phyloP scores from a whole-genome alignment of 1,140 invertebrate species.

The Oreohelix idahoensis region DNA sequence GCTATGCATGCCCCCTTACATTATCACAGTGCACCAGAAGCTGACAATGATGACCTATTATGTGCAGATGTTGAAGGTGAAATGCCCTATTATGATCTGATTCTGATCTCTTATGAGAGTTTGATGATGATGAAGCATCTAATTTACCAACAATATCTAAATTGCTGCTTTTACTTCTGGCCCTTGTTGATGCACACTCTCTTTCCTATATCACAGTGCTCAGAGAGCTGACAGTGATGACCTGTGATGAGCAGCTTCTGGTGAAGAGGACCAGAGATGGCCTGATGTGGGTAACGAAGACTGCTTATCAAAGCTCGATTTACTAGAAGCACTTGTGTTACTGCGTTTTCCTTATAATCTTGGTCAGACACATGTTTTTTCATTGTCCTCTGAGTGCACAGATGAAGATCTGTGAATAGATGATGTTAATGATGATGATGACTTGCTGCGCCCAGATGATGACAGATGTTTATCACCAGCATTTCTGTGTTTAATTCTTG shows the following conservation, averaged over 20 bases:
- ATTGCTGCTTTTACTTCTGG: background rate
- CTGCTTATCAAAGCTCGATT: background rate
- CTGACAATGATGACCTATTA: background rate
- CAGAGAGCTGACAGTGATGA: background rate
- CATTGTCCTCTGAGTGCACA: background rate
- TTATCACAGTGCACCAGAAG: background rate
- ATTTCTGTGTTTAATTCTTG: background rate
- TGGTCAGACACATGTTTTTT: background rate
- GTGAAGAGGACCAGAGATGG: background rate
- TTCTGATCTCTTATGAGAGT: background rate
- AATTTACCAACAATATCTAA: background rate
- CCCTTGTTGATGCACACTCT: background rate
- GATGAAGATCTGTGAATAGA: background rate
- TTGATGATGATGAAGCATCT: background rate
- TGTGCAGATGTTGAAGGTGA: background rate
- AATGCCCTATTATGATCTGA: background rate
- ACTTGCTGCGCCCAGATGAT: background rate
- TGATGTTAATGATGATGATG: background rate
- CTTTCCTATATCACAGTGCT: no score
- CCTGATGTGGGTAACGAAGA: background rate
- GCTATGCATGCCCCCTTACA: no score
- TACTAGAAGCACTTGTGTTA: background rate
- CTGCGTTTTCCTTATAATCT: background rate
- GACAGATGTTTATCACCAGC: background rate
- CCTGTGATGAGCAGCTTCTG: background rate